phyloP scores from a whole-genome alignment of 2,113 vertebrate genomes.

The Azemiops feae region DNA sequence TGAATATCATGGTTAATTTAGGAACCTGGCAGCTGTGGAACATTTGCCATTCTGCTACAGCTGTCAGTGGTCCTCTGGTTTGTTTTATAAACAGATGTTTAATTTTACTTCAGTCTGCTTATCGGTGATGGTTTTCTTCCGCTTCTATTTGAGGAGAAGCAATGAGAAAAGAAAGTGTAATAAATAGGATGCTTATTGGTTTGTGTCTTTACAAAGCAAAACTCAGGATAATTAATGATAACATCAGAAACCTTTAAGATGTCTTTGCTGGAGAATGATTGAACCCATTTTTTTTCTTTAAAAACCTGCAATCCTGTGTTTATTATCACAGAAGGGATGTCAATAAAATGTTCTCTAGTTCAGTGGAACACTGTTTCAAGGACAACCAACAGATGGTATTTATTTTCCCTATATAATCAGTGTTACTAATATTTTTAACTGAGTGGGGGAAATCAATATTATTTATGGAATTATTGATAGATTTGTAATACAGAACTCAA shows the following conservation, averaged over 20 bases:
- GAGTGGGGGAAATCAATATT: background rate
- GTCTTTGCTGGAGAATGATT: conserved; percentile 43
- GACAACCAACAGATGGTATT: background rate
- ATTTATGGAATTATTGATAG: background rate
- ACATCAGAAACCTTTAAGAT: conserved; percentile 54
- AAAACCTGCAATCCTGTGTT: background rate
- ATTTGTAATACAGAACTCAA: background rate
- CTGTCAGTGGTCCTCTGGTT: conserved; percentile 67
- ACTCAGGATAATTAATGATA: conserved; percentile 54
- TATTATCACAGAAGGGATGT: background rate
- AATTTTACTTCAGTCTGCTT: conserved; percentile 68
- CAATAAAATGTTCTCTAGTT: conserved; percentile 26
- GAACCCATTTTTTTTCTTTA: conserved; percentile 1
- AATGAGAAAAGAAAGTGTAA: conserved; percentile 60
- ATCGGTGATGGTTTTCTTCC: conserved; percentile 30
- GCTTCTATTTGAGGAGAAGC: conserved; percentile 58
- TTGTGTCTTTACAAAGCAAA: conserved; percentile 63
- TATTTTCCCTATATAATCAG: background rate
- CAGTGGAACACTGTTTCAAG: conserved; percentile 3
- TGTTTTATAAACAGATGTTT: conserved; percentile 79
- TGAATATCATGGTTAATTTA: conserved; percentile 73
- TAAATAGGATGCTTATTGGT: conserved; percentile 67
- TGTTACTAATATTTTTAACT: background rate
- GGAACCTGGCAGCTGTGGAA: conserved; percentile 66
- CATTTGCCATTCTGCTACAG: conserved; percentile 68